Conservation (phyloP, 2,888 invertebrate genomes). For the Rhingia campestris region DNA sequence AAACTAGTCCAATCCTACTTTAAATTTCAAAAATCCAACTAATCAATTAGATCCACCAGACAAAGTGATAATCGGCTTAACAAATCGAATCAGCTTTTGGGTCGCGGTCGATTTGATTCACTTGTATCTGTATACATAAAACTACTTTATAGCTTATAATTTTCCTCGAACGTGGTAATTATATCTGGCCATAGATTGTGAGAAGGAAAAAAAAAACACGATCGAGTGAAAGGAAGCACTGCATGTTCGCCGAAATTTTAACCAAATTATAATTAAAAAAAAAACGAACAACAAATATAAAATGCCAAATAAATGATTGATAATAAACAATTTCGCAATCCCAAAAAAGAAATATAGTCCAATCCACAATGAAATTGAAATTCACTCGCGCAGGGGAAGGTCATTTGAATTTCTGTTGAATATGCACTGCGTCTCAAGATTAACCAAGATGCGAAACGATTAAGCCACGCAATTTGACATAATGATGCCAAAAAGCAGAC, state of each 20-base stretch:
- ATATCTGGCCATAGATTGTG: background rate
- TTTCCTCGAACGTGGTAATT: background rate
- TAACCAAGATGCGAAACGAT: background rate
- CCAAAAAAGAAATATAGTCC: background rate
- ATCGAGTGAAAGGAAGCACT: background rate
- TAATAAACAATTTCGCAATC: conserved; percentile 10
- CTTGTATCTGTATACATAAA: background rate
- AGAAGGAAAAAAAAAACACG: background rate
- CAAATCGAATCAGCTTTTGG: conserved; percentile 28
- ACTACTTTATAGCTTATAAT: background rate
- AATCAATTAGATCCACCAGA: background rate
- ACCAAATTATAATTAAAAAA: conserved; percentile 9
- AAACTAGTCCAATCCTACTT: conserved; percentile 5
- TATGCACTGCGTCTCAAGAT: background rate
- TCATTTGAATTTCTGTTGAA: background rate
- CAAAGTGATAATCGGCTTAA: conserved; percentile 11
- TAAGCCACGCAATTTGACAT: conserved; percentile 37
- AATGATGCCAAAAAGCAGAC: conserved; percentile 28
- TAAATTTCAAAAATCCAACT: background rate
- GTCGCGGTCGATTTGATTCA: conserved; percentile 34
- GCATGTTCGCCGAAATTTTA: background rate
- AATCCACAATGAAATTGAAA: conserved; percentile 1
- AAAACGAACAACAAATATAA: background rate
- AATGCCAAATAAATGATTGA: conserved; percentile 16
- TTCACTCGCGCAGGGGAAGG: background rate